These are phyloP conservation scores for Scolopax rusticola DNA, from an alignment of 2,797 vertebrate genomes.

Conservation along the genomic window DNA sequence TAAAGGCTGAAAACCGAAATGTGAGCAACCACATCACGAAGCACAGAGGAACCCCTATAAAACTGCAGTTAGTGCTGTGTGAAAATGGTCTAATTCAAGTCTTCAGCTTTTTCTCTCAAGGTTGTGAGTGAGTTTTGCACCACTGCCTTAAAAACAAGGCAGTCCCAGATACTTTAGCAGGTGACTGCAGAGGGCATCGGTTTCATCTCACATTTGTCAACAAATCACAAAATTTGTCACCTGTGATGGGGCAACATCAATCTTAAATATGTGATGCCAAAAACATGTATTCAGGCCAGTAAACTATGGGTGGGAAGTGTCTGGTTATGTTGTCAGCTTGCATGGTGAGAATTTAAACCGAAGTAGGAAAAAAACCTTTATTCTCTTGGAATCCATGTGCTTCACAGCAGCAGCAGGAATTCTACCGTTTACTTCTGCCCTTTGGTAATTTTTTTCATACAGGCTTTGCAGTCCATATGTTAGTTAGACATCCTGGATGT, in stretches of 20 bases:
- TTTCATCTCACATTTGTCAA: background rate
- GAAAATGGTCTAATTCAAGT: background rate
- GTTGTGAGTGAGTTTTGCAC: background rate
- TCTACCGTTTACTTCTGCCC: background rate
- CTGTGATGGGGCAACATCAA: background rate
- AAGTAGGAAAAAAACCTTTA: background rate
- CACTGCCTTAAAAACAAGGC: background rate
- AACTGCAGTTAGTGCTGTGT: background rate
- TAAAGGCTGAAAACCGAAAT: background rate
- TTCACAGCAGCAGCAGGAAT: background rate
- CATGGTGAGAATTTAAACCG: background rate
- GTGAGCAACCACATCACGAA: background rate
- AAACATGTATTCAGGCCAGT: background rate
- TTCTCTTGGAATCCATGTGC: background rate
- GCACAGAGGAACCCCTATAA: background rate
- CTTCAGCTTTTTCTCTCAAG: background rate
- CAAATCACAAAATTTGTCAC: background rate
- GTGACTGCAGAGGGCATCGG: background rate
- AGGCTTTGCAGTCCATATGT: background rate
- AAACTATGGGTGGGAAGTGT: background rate
- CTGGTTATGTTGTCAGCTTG: background rate
- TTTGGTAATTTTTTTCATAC: background rate
- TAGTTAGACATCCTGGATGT: background rate
- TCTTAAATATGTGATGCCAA: background rate
- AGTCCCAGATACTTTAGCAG: background rate